Percentiles rank a stretch among this genome's conserved stretches.
phyloP scores from a whole-genome alignment of 2,797 vertebrate species.

The Melanotaenia pygmaea region DNA sequence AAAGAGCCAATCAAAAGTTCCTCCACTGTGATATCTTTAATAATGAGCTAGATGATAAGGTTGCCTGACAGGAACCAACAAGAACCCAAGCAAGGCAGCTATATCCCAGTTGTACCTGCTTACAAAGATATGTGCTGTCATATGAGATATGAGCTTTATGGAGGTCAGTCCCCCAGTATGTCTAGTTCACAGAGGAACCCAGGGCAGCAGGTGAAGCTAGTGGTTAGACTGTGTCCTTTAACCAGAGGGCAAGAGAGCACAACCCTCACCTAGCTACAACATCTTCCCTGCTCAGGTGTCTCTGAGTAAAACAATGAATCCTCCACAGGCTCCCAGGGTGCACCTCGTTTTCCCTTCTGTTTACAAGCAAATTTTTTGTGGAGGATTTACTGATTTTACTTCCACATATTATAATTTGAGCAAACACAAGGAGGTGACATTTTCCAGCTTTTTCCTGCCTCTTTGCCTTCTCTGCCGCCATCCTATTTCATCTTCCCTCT shows the following conservation, averaged over 20 bases:
- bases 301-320: constrained; percentile 12
- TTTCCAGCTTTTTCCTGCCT: constrained; percentile 16
- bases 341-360: not conserved
- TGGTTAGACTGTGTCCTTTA: constrained; percentile 41
- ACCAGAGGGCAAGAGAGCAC: constrained; percentile 24
- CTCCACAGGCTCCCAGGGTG: not conserved
- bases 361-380: constrained; percentile 35
- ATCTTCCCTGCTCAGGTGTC: constrained; percentile 30
- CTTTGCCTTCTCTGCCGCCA: constrained; percentile 1
- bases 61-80: constrained; percentile 46
- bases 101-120: constrained; percentile 11
- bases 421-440: constrained; percentile 31
- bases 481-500: constrained; percentile 8
- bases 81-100: constrained; percentile 17
- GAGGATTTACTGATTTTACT: constrained; percentile 22
- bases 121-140: constrained; percentile 32
- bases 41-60: constrained; percentile 59
- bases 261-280: constrained; percentile 8
- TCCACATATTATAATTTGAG: constrained; percentile 23
- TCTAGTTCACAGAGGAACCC: constrained; percentile 25
- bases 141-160: constrained; percentile 23
- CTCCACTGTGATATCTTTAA: constrained; percentile 49
- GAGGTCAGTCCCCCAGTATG: constrained; percentile 37
- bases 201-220: constrained; percentile 3
- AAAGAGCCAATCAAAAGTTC: constrained; percentile 54